These are phyloP conservation scores for Dasypogon diadema DNA, from an alignment of 2,888 invertebrate species.

Conservation along the genomic window DNA sequence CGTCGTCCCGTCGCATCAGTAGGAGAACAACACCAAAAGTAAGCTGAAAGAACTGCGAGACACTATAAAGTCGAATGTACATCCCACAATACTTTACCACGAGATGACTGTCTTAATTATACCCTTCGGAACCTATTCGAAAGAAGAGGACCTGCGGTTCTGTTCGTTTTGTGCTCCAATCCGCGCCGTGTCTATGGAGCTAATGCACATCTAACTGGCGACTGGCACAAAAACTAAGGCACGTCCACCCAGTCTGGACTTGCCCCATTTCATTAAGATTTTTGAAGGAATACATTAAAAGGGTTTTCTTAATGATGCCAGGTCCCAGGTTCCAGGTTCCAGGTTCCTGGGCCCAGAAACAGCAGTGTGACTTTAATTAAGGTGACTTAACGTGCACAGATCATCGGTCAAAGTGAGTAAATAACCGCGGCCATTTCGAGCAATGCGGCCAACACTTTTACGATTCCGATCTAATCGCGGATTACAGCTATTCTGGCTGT, in stretches of 20 bases:
- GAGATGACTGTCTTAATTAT: constrained; percentile 50
- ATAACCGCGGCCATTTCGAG: not conserved
- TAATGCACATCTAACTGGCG: constrained; percentile 48
- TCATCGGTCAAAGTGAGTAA: not conserved
- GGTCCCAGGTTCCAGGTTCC: not conserved
- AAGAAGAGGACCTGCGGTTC: not conserved
- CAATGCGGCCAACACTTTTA: not conserved
- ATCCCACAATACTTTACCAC: constrained; percentile 43
- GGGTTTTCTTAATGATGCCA: constrained; percentile 37
- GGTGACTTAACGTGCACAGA: constrained; percentile 12
- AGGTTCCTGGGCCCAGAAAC: not conserved
- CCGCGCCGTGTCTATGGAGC: constrained; percentile 9
- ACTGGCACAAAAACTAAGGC: constrained; percentile 41
- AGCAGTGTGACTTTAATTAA: constrained; percentile 46
- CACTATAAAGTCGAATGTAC: constrained; percentile 45
- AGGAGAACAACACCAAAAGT: constrained; percentile 27
- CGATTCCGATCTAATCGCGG: constrained; percentile 39
- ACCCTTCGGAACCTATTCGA: constrained; percentile 40
- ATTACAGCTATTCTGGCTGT: constrained; percentile 39
- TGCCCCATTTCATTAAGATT: constrained; percentile 42
- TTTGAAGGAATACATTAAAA: constrained; percentile 42
- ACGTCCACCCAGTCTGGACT: constrained; percentile 51
- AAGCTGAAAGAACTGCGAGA: constrained; percentile 35
- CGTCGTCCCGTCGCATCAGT: constrained; percentile 27
- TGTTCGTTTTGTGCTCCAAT: constrained; percentile 4